Percentiles rank a stretch among this genome's conserved stretches.
These are phyloP conservation scores for Dallia pectoralis DNA, from an alignment of 2,797 vertebrate genomes.

Conservation along the genomic window DNA sequence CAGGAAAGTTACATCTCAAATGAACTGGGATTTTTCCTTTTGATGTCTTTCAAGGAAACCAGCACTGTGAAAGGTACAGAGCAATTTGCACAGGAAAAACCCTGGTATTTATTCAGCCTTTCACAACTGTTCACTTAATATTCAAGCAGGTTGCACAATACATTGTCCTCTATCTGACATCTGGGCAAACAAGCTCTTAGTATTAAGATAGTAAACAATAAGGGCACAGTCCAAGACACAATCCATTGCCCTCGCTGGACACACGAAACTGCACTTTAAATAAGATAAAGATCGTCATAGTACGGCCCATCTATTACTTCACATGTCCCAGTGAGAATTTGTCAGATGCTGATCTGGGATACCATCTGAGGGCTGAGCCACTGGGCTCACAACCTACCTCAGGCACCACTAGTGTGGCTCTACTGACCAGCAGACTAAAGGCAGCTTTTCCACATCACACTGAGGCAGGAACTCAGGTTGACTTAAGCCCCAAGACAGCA, in stretches of 20 bases:
- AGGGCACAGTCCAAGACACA: neutral
- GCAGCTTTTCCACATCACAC: conserved; percentile 19
- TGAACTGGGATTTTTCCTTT: neutral
- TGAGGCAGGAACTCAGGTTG: conserved; percentile 41
- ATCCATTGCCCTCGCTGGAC: neutral
- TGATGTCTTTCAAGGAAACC: neutral
- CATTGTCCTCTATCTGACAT: neutral
- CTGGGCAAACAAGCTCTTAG: neutral
- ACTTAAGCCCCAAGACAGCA: conserved; percentile 35
- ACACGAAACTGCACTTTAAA: neutral
- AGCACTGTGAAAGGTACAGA: neutral
- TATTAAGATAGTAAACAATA: conserved; percentile 3
- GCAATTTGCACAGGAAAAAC: neutral
- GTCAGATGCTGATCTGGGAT: conserved; percentile 39
- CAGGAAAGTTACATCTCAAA: neutral
- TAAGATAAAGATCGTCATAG: conserved; percentile 13
- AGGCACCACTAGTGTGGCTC: conserved; percentile 51
- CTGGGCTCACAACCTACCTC: conserved; percentile 35
- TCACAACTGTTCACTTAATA: conserved; percentile 19
- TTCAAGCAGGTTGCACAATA: conserved; percentile 13
- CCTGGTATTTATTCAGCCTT: conserved; percentile 10
- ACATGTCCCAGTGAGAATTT: conserved; percentile 36
- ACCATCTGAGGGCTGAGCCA: conserved; percentile 12
- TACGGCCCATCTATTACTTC: conserved; percentile 40
- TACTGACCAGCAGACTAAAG: conserved; percentile 24